These are phyloP conservation scores for Porites evermanni DNA, from an alignment of 92 coral and sea anemone genomes.

Conservation along the genomic window DNA sequence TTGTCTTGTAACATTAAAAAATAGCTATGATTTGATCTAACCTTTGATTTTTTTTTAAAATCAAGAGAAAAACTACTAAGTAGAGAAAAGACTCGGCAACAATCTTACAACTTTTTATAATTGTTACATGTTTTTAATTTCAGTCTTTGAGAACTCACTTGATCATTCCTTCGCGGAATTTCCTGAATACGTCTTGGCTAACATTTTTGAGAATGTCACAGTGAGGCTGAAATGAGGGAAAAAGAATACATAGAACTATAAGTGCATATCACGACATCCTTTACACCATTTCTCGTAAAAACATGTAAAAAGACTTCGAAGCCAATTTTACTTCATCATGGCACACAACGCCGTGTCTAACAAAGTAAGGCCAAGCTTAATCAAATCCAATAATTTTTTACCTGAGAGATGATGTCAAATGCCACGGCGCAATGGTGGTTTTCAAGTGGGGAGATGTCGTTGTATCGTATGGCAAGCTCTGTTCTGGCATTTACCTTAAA, in stretches of 20 bases:
- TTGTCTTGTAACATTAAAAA: too few species aligned
- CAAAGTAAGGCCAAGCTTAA: too few species aligned
- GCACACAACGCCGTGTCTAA: too few species aligned
- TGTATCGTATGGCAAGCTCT: slow-evolving; percentile 85
- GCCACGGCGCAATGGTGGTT: slow-evolving; percentile 95
- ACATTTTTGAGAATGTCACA: slow-evolving; percentile 86
- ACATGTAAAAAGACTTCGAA: too few species aligned
- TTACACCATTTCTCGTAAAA: too few species aligned
- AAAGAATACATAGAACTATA: too few species aligned
- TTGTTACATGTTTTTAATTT: not conserved
- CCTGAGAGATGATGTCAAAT: slow-evolving; percentile 87
- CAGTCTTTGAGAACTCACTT: slow-evolving; percentile 64
- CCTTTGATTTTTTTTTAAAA: too few species aligned
- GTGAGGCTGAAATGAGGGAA: slow-evolving; percentile 51
- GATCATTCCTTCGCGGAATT: slow-evolving; percentile 90
- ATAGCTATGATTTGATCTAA: too few species aligned
- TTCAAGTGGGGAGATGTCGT: slow-evolving; percentile 88
- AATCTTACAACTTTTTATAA: too few species aligned
- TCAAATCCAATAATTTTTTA: not conserved
- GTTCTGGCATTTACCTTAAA: slow-evolving; percentile 88
- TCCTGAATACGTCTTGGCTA: slow-evolving; percentile 76
- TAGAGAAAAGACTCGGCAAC: too few species aligned
- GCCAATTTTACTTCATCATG: too few species aligned
- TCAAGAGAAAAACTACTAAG: too few species aligned
- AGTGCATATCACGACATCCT: not conserved